Percentiles rank a stretch among this genome's conserved stretches.
Conservation (phyloP, 2,888 invertebrate species). For the Thalpophila matura region DNA sequence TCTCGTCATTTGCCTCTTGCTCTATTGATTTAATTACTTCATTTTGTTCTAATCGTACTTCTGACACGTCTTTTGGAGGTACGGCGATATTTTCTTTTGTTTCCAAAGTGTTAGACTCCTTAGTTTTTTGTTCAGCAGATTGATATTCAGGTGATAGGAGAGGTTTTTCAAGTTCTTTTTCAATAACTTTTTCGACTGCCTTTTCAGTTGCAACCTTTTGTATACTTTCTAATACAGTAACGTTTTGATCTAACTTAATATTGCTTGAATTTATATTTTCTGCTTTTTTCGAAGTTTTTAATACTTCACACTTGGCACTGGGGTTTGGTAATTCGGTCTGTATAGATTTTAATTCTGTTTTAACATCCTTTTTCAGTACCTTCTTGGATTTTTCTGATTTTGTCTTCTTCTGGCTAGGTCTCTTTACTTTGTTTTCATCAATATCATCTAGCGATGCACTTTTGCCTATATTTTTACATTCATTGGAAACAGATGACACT, state of each 20-base stretch:
- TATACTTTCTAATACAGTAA: not conserved
- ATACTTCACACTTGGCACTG: slow-evolving; percentile 11
- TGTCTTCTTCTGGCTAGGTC: slow-evolving; percentile 47
- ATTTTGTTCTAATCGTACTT: not conserved
- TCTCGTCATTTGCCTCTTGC: not conserved
- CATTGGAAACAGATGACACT: slow-evolving; percentile 2
- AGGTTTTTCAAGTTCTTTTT: slow-evolving; percentile 8
- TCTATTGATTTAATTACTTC: not conserved
- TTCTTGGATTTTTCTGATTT: slow-evolving; percentile 60
- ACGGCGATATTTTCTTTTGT: not conserved
- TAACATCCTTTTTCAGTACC: slow-evolving; percentile 17
- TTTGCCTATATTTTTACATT: slow-evolving; percentile 50
- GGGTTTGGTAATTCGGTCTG: slow-evolving; percentile 34
- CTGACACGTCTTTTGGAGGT: not conserved
- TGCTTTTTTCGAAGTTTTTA: not conserved
- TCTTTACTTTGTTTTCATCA: slow-evolving; percentile 46
- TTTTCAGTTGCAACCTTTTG: not conserved
- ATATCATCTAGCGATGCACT: slow-evolving; percentile 56
- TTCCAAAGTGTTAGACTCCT: slow-evolving; percentile 5
- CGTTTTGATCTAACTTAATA: not conserved
- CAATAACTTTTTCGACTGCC: not conserved
- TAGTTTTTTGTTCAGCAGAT: not conserved
- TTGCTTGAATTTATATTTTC: slow-evolving; percentile 6
- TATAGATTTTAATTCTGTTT: slow-evolving; percentile 22
- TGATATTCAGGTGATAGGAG: not conserved